Percentiles rank a stretch among this genome's conserved stretches.
phyloP scores from a whole-genome alignment of 2,797 vertebrate species.

The Sebastes kiyomatsui region DNA sequence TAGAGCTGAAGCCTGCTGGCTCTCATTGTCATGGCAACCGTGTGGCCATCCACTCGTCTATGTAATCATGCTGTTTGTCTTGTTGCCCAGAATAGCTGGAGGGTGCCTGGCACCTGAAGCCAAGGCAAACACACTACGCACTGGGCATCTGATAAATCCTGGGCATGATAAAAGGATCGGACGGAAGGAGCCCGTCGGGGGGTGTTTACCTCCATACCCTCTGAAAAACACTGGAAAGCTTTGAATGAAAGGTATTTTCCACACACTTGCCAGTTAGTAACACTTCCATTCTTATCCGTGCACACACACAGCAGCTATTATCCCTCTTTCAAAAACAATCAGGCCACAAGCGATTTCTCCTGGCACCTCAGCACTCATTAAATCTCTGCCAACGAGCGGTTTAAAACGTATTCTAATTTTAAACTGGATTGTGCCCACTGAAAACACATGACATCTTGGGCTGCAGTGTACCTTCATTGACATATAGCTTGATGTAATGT shows the following conservation, averaged over 20 bases:
- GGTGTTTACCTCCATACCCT: not conserved
- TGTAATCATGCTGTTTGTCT: constrained; percentile 61
- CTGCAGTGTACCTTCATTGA: constrained; percentile 25
- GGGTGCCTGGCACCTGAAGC: constrained; percentile 52
- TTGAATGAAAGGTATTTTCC: constrained; percentile 22
- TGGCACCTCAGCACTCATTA: constrained; percentile 35
- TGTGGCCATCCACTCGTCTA: constrained; percentile 48
- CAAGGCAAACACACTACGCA: constrained; percentile 37
- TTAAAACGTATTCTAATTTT: constrained; percentile 43
- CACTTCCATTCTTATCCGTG: constrained; percentile 4
- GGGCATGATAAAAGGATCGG: not conserved
- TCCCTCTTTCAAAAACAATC: constrained; percentile 31
- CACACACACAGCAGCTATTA: constrained; percentile 2
- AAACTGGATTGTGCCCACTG: constrained; percentile 29
- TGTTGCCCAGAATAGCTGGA: constrained; percentile 66
- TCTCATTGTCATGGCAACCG: constrained; percentile 67
- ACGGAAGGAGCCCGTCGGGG: not conserved
- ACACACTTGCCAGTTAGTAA: constrained; percentile 6
- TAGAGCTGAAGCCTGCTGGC: constrained; percentile 34
- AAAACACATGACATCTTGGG: constrained; percentile 42
- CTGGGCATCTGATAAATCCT: constrained; percentile 37
- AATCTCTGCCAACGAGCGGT: constrained; percentile 4
- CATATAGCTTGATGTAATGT: constrained; percentile 53
- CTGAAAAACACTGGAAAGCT: not conserved
- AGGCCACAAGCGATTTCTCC: constrained; percentile 16